Base-by-base conservation (phyloP, 1,140 invertebrate genomes). In the Drosophila chauvacae region DNA sequence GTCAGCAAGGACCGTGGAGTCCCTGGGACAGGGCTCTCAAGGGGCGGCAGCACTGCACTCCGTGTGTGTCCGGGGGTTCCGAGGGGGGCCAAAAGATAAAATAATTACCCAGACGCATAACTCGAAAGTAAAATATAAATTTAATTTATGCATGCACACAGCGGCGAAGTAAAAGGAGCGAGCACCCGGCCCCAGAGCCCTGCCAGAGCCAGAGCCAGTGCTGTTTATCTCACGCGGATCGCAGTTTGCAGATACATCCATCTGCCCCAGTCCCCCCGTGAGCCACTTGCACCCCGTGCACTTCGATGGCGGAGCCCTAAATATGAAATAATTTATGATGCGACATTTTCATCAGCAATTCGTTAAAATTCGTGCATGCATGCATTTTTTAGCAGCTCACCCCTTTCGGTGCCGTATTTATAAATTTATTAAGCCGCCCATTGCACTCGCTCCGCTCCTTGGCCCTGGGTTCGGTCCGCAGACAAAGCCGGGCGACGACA, bases 301-400 rank as follows among this genome's bases (percentile, higher is more conserved):
- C 28, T 61, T 41, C 56, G 57, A 60, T 35, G 47, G 39, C 28
- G 28, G 64, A 66, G 77, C 80, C 81, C 80, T 88, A 90, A 88
- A 88, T 90, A 90, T 81, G 81, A 90, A 85, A 90, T 90, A 90
- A 90, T 90, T 90, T 90, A 90, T 86, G 86, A 90, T 82, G 87
- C 86, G 86, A 90, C 87, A 91, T 90, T 90, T 90, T 90, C 87
- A 90, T 90, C 86, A 90, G 81, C 87, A 91, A 90, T 90, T 90
- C 87, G 87, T 90, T 90, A 90, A 90, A 90, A 90, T 81, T 81
- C 85, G 90, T 90, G 86, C 85, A 90, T 90, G 83, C 72, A 90
- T 90, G 86, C 85, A 90, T 81, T 88, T 85, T 81, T 73, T 79
- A 76, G 83, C 79, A 71, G 70, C 35, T 53, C 64, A 50, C 79